These are phyloP conservation scores for Clamator glandarius DNA, from an alignment of 2,797 vertebrate species.

Conservation along the genomic window DNA sequence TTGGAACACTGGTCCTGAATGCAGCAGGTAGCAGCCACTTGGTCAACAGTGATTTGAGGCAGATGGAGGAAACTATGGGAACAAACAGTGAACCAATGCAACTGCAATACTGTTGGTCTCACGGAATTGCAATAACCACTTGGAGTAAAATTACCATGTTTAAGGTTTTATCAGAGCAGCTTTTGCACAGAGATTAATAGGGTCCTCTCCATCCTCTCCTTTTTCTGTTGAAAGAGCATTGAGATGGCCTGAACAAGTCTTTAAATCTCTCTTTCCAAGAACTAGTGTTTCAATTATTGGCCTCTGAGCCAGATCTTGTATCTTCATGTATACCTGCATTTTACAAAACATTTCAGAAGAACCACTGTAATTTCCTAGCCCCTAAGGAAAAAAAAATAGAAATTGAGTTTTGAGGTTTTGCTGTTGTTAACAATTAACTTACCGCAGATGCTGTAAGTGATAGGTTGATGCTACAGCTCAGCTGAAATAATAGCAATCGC, in stretches of 20 bases:
- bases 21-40: background rate
- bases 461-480: background rate
- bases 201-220: rapidly evolving
- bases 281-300: background rate
- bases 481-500: background rate
- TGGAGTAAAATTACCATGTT: background rate
- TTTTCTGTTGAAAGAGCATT: background rate
- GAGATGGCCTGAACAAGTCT: background rate
- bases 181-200: background rate
- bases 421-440: background rate
- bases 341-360: background rate
- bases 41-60: background rate
- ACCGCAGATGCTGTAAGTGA: background rate
- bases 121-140: background rate
- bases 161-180: background rate
- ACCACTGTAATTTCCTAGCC: background rate
- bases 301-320: background rate
- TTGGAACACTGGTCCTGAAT: background rate
- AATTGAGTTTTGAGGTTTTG: background rate
- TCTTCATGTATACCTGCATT: background rate
- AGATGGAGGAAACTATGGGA: background rate
- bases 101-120: background rate
- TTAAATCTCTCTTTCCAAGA: background rate
- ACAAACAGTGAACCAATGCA: background rate
- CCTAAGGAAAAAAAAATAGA: background rate